phyloP scores from a whole-genome alignment of 2,888 invertebrate genomes.

The Cecidostiba fungosa region DNA sequence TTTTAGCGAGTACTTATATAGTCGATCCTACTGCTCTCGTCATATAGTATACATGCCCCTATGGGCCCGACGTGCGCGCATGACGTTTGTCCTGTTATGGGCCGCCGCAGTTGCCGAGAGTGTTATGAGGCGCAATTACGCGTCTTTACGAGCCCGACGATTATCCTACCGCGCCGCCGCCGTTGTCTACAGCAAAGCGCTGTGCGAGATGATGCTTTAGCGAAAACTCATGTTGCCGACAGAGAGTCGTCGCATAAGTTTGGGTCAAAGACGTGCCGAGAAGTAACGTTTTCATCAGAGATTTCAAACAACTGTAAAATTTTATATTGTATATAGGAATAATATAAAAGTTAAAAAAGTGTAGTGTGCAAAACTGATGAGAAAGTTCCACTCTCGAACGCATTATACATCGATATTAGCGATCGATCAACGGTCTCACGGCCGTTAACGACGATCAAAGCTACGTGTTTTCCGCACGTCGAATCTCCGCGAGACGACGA shows the following conservation, averaged over 20 bases:
- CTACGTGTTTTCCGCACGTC: background rate
- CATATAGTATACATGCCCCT: background rate
- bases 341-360: too few relatives aligned
- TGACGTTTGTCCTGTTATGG: conserved; percentile 53
- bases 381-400: too few relatives aligned
- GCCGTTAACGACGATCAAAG: background rate
- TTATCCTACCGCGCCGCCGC: conserved; percentile 31
- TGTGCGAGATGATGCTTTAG: background rate
- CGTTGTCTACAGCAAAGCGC: background rate
- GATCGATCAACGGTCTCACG: too few relatives aligned
- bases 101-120: conserved; percentile 11
- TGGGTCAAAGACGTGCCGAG: background rate
- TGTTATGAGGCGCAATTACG: conserved; percentile 53
- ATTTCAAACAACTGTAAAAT: background rate
- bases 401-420: too few relatives aligned
- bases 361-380: too few relatives aligned
- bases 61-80: background rate
- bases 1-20: background rate
- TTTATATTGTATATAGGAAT: too few relatives aligned
- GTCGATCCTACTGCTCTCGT: background rate
- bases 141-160: conserved; percentile 44
- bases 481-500: background rate
- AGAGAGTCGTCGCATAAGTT: background rate
- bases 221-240: background rate
- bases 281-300: background rate